These are phyloP conservation scores for Agelastica alni DNA, from an alignment of 2,888 invertebrate species.

Conservation along the genomic window DNA sequence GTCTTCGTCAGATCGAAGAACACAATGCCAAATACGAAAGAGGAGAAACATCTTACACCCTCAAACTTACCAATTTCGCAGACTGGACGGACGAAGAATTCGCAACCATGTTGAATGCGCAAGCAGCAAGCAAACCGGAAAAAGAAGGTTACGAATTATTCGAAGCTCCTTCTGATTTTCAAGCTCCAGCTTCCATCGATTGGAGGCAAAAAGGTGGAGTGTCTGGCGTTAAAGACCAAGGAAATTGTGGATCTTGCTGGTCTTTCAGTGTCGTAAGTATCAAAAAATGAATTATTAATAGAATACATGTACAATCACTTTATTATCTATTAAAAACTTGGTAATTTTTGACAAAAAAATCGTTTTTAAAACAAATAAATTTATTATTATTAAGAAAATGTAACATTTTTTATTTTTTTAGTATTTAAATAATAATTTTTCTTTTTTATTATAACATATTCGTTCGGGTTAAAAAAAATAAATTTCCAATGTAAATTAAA, in stretches of 20 bases:
- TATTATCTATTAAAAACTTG: no score
- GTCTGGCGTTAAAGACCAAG: conserved; percentile 11
- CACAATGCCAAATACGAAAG: conserved; percentile 32
- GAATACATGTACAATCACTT: not conserved
- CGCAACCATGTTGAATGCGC: conserved; percentile 7
- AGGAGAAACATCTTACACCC: conserved; percentile 28
- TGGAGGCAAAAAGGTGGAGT: conserved; percentile 16
- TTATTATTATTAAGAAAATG: no score
- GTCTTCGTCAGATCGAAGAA: conserved; percentile 31
- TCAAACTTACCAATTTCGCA: conserved; percentile 30
- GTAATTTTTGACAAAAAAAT: no score
- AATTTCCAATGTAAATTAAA: no score
- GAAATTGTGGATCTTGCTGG: conserved; percentile 3
- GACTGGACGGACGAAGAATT: conserved; percentile 35
- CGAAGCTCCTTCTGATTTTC: not conserved
- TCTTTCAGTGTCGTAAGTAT: conserved; percentile 20
- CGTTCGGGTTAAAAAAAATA: no score
- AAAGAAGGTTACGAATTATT: not conserved
- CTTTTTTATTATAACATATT: no score
- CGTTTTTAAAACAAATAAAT: no score
- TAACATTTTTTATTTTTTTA: no score
- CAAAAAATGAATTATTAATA: not conserved
- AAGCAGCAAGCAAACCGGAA: conserved; percentile 1
- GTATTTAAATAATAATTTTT: no score
- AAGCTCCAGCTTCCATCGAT: conserved; percentile 5